phyloP scores from a whole-genome alignment of 2,797 vertebrate species.

The Danio choprae region DNA sequence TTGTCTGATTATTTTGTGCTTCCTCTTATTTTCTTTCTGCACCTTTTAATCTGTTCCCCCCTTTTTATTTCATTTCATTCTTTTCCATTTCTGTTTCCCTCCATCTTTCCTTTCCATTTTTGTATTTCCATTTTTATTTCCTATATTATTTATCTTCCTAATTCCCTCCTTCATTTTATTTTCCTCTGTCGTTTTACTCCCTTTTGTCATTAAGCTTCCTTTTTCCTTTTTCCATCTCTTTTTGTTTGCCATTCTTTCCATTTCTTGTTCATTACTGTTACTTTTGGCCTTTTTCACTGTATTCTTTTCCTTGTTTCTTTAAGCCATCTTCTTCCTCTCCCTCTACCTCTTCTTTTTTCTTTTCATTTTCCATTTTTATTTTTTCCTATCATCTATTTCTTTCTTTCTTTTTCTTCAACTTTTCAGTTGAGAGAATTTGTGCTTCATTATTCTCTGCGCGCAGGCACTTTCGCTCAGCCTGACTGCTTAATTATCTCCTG shows the following conservation, averaged over 20 bases:
- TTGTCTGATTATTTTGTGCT: neutral
- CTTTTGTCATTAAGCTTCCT: no score
- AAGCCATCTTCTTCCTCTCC: neutral
- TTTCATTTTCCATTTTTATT: neutral
- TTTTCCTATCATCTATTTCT: neutral
- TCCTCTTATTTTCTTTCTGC: neutral
- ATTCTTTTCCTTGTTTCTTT: neutral
- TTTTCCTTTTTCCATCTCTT: neutral
- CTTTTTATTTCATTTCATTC: no score
- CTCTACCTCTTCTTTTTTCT: neutral
- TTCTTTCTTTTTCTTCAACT: neutral
- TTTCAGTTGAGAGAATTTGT: neutral
- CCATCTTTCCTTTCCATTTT: neutral
- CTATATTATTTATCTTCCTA: neutral
- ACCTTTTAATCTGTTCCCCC: neutral
- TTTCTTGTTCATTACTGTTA: no score
- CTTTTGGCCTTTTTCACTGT: neutral
- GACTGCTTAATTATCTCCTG: slow-evolving; percentile 75
- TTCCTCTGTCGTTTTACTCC: neutral
- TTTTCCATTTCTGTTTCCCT: neutral
- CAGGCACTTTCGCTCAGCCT: slow-evolving; percentile 14
- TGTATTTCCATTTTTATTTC: no score
- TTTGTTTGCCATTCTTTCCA: neutral
- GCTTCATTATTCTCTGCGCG: slow-evolving; percentile 32
- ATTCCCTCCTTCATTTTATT: neutral